These are phyloP conservation scores for Epirrhoe tristata DNA, from an alignment of 2,888 invertebrate genomes.

Conservation along the genomic window DNA sequence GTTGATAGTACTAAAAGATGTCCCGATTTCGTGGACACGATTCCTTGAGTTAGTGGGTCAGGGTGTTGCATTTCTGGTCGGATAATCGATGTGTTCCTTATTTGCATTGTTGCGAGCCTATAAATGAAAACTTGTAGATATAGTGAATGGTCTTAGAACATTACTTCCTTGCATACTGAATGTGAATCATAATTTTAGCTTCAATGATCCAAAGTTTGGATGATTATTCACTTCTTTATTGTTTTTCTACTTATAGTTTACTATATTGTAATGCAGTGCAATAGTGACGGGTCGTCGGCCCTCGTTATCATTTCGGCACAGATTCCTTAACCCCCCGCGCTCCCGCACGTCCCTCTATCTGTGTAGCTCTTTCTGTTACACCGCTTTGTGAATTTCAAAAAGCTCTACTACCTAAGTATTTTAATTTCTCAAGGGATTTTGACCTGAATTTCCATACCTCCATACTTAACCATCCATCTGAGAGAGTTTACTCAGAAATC, in stretches of 20 bases:
- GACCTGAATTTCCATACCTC: too few relatives aligned
- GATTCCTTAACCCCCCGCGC: constrained; percentile 73
- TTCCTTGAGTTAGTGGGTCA: constrained; percentile 32
- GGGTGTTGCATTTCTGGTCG: constrained; percentile 35
- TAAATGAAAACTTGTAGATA: background rate
- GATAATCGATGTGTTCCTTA: constrained; percentile 33
- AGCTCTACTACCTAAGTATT: background rate
- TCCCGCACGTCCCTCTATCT: constrained; percentile 48
- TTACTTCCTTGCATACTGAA: background rate
- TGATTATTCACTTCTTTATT: constrained; percentile 10
- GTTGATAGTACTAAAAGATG: background rate
- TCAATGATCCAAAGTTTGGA: background rate
- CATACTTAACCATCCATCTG: too few relatives aligned
- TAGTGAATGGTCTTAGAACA: background rate
- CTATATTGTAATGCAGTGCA: constrained; percentile 47
- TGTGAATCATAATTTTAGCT: background rate
- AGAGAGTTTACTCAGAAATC: too few relatives aligned
- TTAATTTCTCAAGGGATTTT: background rate
- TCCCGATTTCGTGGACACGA: constrained; percentile 23
- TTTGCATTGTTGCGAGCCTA: constrained; percentile 30
- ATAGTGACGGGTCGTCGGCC: constrained; percentile 69
- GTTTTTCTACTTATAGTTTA: constrained; percentile 56
- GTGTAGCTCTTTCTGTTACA: constrained; percentile 36
- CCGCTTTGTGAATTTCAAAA: constrained; percentile 29
- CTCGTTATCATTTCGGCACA: constrained; percentile 83